These are phyloP conservation scores for Benitochromis conjunctus DNA, from an alignment of 2,113 vertebrate species.

Conservation along the genomic window DNA sequence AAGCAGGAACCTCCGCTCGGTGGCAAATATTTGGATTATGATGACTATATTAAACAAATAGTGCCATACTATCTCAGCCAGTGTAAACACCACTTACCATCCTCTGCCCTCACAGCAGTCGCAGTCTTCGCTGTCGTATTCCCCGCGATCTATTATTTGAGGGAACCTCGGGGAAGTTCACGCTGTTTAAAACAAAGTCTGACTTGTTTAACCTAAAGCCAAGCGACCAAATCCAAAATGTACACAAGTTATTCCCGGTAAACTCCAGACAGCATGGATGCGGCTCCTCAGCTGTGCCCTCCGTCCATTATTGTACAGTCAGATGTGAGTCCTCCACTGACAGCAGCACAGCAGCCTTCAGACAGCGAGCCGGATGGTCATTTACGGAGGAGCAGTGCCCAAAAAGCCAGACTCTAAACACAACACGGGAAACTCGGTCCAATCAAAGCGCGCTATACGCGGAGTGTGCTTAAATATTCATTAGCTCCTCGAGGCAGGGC, in stretches of 20 bases:
- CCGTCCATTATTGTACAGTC: conserved; percentile 44
- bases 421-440: conserved; percentile 51
- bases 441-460: conserved; percentile 31
- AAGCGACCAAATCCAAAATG: conserved; percentile 11
- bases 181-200: background rate
- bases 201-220: background rate
- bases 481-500: background rate
- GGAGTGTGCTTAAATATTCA: conserved; percentile 49
- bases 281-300: conserved; percentile 40
- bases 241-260: conserved; percentile 13
- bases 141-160: conserved; percentile 1
- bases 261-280: conserved; percentile 16
- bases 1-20: background rate
- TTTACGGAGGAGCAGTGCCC: background rate
- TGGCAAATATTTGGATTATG: background rate
- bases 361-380: background rate
- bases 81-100: conserved; percentile 58
- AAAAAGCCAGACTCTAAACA: conserved; percentile 11
- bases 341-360: background rate
- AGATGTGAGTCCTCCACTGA: conserved; percentile 2
- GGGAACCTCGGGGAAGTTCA: background rate
- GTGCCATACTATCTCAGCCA: background rate
- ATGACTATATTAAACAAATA: background rate
- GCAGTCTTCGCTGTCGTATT: conserved; percentile 1
- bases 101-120: conserved; percentile 20